Evolutionary conservation across 2,797 vertebrate species (phyloP).

Genomic region (Tinamus major): DNA sequence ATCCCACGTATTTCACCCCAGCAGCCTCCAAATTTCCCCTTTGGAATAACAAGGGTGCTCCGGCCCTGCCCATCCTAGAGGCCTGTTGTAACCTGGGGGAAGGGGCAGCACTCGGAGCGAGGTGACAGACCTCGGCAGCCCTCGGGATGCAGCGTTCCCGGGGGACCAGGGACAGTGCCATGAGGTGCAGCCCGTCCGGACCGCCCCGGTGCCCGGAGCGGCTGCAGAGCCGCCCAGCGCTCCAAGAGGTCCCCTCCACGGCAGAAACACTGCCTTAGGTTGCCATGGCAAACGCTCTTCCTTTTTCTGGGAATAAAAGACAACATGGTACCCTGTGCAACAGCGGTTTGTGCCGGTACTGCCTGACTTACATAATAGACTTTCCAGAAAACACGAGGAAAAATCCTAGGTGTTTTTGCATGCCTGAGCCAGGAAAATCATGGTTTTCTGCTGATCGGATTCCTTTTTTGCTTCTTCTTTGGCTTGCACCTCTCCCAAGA

Average conservation of each 20-base stretch:
- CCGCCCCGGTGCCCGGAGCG: neutral
- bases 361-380: neutral
- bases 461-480: neutral
- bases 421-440: constrained; percentile 39
- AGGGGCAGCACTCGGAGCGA: accelerated
- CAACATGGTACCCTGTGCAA: neutral
- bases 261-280: neutral
- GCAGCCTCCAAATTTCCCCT: neutral
- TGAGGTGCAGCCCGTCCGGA: neutral
- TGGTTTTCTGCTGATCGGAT: constrained; percentile 33
- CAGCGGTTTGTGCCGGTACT: neutral
- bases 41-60: neutral
- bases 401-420: constrained; percentile 1
- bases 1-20: neutral
- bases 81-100: neutral
- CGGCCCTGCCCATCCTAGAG: neutral
- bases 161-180: neutral
- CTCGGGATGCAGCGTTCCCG: neutral
- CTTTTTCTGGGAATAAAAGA: neutral
- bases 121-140: neutral
- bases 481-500: constrained; percentile 36
- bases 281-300: neutral
- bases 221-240: neutral
- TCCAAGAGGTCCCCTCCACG: neutral
- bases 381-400: constrained; percentile 26